Evolutionary conservation across 30 jellyfish, hydroid and myxozoan species (phyloP).

Genomic region (Sanderia malayensis): DNA sequence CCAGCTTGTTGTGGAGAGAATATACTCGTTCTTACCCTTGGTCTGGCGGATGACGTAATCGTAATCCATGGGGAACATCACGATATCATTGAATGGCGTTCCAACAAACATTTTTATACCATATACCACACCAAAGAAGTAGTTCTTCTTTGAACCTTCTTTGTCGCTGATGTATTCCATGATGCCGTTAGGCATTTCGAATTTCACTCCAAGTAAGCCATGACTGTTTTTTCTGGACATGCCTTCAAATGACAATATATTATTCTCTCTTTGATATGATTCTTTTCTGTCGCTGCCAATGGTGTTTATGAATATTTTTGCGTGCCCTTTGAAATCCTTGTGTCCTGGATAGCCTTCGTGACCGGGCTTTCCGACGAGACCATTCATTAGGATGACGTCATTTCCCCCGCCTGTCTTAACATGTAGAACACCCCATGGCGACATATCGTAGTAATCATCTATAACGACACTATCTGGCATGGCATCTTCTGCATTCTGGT

Average conservation of each 20-base stretch:
- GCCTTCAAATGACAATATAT: not conserved
- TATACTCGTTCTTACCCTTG: not conserved
- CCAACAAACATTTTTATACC: not conserved
- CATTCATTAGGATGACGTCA: not conserved
- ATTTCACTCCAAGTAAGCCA: not conserved
- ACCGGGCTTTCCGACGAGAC: not conserved
- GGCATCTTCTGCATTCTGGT: not conserved
- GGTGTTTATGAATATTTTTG: not conserved
- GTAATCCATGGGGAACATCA: not conserved
- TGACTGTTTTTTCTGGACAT: not conserved
- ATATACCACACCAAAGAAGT: not conserved
- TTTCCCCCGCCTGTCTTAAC: not conserved
- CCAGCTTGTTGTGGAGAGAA: not conserved
- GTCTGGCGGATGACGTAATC: not conserved
- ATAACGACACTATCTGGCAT: not conserved
- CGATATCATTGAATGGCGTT: not conserved
- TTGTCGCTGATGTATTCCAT: not conserved
- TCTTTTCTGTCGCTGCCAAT: not conserved
- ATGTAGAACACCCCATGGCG: not conserved
- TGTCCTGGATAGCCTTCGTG: not conserved
- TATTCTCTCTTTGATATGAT: not conserved
- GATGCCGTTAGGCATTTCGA: not conserved
- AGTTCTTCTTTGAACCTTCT: not conserved
- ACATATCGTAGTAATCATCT: not conserved
- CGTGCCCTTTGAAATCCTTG: not conserved